These are phyloP conservation scores for Tangara arthus DNA, from an alignment of 2,797 vertebrate species.

Conservation along the genomic window DNA sequence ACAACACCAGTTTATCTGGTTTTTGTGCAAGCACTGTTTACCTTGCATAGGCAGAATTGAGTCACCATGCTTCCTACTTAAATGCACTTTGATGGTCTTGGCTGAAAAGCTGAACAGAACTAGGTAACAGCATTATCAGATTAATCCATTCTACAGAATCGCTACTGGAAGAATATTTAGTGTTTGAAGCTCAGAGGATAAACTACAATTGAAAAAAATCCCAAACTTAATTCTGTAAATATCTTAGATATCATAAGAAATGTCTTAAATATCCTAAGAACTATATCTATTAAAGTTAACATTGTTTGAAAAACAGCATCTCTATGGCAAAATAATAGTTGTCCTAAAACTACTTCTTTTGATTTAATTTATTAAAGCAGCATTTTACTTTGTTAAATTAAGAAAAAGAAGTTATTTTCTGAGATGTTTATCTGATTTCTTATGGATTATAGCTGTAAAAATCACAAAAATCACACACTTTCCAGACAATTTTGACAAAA, in stretches of 20 bases:
- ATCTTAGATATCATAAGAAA: neutral
- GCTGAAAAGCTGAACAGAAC: neutral
- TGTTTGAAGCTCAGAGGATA: neutral
- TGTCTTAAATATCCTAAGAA: neutral
- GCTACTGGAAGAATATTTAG: neutral
- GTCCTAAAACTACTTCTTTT: neutral
- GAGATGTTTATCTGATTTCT: neutral
- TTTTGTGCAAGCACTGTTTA: neutral
- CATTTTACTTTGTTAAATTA: neutral
- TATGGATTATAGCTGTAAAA: neutral
- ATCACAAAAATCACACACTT: neutral
- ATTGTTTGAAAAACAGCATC: neutral
- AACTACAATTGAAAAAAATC: neutral
- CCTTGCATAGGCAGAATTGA: neutral
- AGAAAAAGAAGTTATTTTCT: neutral
- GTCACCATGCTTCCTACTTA: neutral
- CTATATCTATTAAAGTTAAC: neutral
- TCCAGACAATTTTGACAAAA: neutral
- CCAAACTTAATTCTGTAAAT: neutral
- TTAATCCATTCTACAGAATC: neutral
- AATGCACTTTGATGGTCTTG: neutral
- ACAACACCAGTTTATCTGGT: neutral
- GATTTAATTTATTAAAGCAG: neutral
- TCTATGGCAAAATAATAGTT: neutral
- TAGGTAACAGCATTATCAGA: neutral